Evolutionary conservation across 2,888 invertebrate species (phyloP).

Genomic region (Pegoplata infirma): DNA sequence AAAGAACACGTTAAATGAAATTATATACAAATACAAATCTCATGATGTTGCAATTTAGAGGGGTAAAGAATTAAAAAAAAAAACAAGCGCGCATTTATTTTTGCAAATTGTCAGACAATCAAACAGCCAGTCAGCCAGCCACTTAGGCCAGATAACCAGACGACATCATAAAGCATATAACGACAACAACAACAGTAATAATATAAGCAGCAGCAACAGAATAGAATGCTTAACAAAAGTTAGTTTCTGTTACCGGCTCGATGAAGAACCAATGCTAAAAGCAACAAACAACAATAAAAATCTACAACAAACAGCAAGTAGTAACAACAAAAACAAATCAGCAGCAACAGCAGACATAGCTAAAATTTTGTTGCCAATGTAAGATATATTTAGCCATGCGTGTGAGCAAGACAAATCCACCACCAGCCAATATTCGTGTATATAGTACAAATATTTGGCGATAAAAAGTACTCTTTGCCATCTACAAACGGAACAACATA

Average conservation of each 20-base stretch:
- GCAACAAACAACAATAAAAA: slow-evolving; percentile 26
- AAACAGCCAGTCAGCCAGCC: neutral
- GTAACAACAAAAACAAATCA: slow-evolving; percentile 40
- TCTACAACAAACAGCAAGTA: neutral
- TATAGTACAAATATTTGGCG: slow-evolving; percentile 10
- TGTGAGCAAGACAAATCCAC: slow-evolving; percentile 58
- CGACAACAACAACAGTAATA: slow-evolving; percentile 10
- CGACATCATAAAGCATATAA: slow-evolving; percentile 65
- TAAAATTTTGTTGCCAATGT: slow-evolving; percentile 63
- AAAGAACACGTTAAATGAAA: slow-evolving; percentile 9
- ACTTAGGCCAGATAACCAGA: slow-evolving; percentile 7
- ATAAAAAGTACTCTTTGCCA: slow-evolving; percentile 1
- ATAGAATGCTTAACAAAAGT: slow-evolving; percentile 37
- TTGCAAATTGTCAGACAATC: slow-evolving; percentile 25
- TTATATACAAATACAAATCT: neutral
- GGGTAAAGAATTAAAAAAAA: neutral
- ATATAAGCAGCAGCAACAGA: slow-evolving; percentile 38
- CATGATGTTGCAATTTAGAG: neutral
- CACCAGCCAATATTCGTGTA: neutral
- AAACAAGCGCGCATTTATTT: slow-evolving; percentile 29
- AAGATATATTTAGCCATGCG: slow-evolving; percentile 48
- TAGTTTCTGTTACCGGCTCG: slow-evolving; percentile 22
- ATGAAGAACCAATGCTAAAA: slow-evolving; percentile 21
- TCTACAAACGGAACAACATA: neutral
- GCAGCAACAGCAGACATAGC: slow-evolving; percentile 64